These are phyloP conservation scores for Drepanosiphum platanoidis DNA, from an alignment of 2,888 invertebrate genomes.

Conservation along the genomic window DNA sequence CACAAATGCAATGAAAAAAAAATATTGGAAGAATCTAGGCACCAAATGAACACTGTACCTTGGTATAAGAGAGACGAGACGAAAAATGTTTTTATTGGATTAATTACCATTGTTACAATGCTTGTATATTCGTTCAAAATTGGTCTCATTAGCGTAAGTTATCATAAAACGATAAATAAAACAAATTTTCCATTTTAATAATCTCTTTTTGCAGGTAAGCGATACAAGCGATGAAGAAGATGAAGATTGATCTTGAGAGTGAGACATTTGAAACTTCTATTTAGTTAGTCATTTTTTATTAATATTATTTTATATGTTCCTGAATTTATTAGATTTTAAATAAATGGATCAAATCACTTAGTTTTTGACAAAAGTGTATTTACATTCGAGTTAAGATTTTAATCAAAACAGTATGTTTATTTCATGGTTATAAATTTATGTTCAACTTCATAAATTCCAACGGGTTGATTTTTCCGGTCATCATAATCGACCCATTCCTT, in stretches of 20 bases:
- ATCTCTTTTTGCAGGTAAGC: constrained; percentile 36
- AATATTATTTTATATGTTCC: constrained; percentile 45
- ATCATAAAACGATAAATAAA: neutral
- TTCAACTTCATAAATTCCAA: constrained; percentile 59
- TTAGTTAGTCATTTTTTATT: constrained; percentile 36
- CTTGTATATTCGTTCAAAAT: constrained; percentile 56
- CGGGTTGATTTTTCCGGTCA: constrained; percentile 49
- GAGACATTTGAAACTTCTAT: neutral
- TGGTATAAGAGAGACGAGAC: constrained; percentile 54
- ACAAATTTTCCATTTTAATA: constrained; percentile 1
- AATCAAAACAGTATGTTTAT: constrained; percentile 8
- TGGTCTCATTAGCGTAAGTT: constrained; percentile 56
- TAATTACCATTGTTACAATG: constrained; percentile 33
- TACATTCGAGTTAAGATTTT: neutral
- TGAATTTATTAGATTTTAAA: constrained; percentile 46
- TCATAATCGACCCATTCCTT: constrained; percentile 62
- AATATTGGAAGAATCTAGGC: constrained; percentile 37
- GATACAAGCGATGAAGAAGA: constrained; percentile 57
- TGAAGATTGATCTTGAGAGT: constrained; percentile 38
- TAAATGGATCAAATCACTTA: constrained; percentile 47
- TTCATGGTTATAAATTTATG: constrained; percentile 46
- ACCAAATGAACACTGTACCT: constrained; percentile 13
- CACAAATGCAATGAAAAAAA: constrained; percentile 57
- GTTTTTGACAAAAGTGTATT: neutral
- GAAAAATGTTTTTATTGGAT: constrained; percentile 49